These are phyloP conservation scores for Chromoteleia sp. DNA, from an alignment of 2,888 invertebrate genomes.

Conservation along the genomic window DNA sequence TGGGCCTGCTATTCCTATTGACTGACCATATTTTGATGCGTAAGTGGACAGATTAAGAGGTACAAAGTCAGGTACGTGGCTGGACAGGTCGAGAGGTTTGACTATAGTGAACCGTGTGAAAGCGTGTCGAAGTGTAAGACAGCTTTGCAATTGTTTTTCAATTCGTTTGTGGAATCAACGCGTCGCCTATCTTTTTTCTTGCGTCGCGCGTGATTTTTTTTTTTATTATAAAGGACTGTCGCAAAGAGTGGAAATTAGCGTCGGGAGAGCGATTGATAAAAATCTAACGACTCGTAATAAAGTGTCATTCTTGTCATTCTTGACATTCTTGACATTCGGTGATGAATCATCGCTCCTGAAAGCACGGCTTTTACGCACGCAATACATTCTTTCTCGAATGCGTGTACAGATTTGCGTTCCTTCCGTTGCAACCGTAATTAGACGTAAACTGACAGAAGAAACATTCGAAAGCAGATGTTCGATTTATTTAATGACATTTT, in stretches of 20 bases:
- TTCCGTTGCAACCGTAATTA: slow-evolving; percentile 49
- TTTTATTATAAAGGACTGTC: slow-evolving; percentile 28
- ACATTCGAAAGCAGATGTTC: slow-evolving; percentile 59
- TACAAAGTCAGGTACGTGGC: too few relatives aligned
- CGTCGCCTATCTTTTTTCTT: too few relatives aligned
- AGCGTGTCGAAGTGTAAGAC: too few relatives aligned
- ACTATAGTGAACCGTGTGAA: too few relatives aligned
- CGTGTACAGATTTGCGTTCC: slow-evolving; percentile 47
- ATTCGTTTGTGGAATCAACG: too few relatives aligned
- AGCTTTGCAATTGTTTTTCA: too few relatives aligned
- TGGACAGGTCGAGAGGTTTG: too few relatives aligned
- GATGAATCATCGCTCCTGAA: slow-evolving; percentile 63
- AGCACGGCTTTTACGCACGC: slow-evolving; percentile 53
- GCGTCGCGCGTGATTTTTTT: too few relatives aligned
- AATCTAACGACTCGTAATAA: slow-evolving; percentile 61
- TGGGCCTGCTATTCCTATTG: too few relatives aligned
- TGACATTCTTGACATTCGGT: slow-evolving; percentile 54
- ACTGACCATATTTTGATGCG: too few relatives aligned
- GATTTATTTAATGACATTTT: slow-evolving; percentile 59
- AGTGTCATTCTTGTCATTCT: slow-evolving; percentile 56
- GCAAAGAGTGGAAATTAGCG: slow-evolving; percentile 17
- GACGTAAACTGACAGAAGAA: slow-evolving; percentile 61
- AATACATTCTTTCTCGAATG: slow-evolving; percentile 39
- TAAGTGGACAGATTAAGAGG: too few relatives aligned
- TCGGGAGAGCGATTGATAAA: slow-evolving; percentile 39